These are phyloP conservation scores for Amphipoea oculea DNA, from an alignment of 2,888 invertebrate species.

Conservation along the genomic window DNA sequence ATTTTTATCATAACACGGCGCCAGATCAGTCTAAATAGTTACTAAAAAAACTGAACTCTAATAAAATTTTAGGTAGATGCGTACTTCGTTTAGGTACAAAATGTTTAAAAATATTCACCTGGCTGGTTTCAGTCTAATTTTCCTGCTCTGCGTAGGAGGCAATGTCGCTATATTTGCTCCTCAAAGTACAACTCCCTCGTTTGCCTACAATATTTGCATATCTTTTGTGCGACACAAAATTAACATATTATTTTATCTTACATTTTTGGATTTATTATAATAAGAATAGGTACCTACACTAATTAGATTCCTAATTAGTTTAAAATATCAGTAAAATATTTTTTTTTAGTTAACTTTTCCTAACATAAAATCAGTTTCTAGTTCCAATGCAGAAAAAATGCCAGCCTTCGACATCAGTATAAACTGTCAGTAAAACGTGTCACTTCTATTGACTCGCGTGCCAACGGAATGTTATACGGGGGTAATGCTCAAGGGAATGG, in stretches of 20 bases:
- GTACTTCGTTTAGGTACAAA: neutral
- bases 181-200: constrained; percentile 8
- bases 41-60: neutral
- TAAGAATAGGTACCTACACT: neutral
- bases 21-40: neutral
- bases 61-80: neutral
- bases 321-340: neutral
- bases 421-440: neutral
- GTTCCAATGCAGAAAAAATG: neutral
- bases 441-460: constrained; percentile 15
- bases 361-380: neutral
- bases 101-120: constrained; percentile 38
- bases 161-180: constrained; percentile 28
- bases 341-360: neutral
- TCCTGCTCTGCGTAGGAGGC: constrained; percentile 9
- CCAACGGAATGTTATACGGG: constrained; percentile 6
- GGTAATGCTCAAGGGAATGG: constrained; percentile 20
- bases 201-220: constrained; percentile 31
- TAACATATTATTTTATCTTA: constrained; percentile 4
- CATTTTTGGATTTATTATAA: neutral
- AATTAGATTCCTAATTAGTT: neutral
- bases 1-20: neutral
- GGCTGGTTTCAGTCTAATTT: constrained; percentile 32
- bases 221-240: constrained; percentile 26
- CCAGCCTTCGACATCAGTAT: neutral